phyloP scores from a whole-genome alignment of 2,888 invertebrate species.

The Xylota segnis region DNA sequence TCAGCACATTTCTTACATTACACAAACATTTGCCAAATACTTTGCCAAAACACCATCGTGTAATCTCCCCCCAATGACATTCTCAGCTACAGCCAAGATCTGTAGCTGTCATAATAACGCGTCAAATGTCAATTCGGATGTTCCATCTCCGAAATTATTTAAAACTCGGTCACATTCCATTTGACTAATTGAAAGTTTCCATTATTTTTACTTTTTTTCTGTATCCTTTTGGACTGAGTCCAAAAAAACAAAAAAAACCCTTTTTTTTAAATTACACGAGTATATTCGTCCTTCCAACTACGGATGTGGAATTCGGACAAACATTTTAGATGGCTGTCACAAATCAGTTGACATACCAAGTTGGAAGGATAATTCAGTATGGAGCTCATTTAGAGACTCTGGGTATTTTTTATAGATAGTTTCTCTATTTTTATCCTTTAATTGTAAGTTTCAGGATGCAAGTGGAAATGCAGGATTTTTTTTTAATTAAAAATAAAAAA shows the following conservation, averaged over 20 bases:
- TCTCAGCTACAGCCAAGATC: background rate
- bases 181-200: constrained; percentile 18
- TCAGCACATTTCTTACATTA: no score
- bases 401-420: background rate
- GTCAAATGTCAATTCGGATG: background rate
- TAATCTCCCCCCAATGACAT: no score
- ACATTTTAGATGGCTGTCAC: background rate
- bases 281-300: background rate
- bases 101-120: background rate
- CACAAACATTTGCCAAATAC: no score
- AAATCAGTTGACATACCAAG: background rate
- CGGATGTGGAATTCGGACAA: constrained; percentile 2
- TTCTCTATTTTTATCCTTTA: constrained; percentile 9
- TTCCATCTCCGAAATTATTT: background rate
- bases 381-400: background rate
- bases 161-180: constrained; percentile 10
- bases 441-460: background rate
- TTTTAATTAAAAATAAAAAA: background rate
- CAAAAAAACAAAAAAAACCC: no score
- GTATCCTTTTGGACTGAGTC: constrained; percentile 12
- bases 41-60: background rate
- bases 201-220: background rate
- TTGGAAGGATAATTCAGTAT: constrained; percentile 4
- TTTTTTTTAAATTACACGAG: constrained; percentile 14
- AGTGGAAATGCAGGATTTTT: background rate